Percentiles rank a stretch among this genome's conserved stretches.
Conservation (phyloP, 2,113 vertebrate genomes). For the Alectura lathami region DNA sequence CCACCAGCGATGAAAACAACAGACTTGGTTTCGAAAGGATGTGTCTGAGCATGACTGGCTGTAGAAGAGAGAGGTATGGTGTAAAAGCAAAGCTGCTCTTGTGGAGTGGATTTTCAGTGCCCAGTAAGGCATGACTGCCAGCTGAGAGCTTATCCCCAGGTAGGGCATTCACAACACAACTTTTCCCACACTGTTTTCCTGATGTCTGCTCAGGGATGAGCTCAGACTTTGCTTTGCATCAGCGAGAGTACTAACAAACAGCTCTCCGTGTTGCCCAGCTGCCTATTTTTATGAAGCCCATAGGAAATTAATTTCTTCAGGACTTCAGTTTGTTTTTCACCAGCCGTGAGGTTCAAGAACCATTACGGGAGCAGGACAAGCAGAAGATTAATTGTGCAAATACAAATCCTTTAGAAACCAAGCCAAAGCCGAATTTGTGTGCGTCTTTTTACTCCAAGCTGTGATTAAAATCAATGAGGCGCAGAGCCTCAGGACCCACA, state of each 20-base stretch:
- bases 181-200: neutral
- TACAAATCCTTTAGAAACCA: neutral
- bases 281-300: neutral
- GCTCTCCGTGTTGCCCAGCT: neutral
- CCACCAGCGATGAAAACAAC: neutral
- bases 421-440: neutral
- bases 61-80: neutral
- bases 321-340: slow-evolving; percentile 7
- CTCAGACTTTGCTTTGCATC: neutral
- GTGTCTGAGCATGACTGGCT: neutral
- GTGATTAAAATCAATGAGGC: slow-evolving; percentile 22
- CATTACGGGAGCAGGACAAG: neutral
- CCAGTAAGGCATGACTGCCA: neutral
- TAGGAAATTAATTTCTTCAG: neutral
- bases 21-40: neutral
- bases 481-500: neutral
- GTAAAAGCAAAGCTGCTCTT: neutral
- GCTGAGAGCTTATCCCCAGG: neutral
- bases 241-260: neutral
- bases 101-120: neutral
- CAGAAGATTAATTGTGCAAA: slow-evolving; percentile 9
- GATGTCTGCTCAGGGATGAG: neutral
- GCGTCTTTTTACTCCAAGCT: neutral
- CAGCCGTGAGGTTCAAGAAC: neutral
- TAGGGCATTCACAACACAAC: neutral